Evolutionary conservation across 2,797 vertebrate genomes (phyloP).

Genomic region (Epinephelus coioides): DNA sequence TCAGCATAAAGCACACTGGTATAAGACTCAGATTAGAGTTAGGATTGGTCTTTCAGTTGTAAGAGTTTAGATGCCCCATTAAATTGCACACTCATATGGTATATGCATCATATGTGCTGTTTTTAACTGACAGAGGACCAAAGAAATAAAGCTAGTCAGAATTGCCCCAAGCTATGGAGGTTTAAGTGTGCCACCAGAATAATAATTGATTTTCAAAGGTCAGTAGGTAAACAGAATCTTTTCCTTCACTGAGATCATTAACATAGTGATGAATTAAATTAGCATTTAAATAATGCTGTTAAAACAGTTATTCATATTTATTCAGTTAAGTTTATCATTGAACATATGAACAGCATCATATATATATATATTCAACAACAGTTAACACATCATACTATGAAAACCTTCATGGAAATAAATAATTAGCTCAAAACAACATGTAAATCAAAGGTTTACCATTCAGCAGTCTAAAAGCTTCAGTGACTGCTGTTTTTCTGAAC

Average conservation of each 20-base stretch:
- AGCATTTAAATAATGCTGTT: background rate
- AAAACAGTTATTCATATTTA: background rate
- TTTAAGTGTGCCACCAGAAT: constrained; percentile 16
- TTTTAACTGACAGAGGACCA: background rate
- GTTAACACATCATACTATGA: background rate
- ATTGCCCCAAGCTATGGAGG: background rate
- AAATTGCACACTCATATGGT: background rate
- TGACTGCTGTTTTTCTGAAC: no score
- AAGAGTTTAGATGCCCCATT: background rate
- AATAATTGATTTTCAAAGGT: background rate
- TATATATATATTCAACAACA: background rate
- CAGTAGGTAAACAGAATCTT: background rate
- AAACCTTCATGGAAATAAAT: background rate
- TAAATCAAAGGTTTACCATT: no score
- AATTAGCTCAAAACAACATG: background rate
- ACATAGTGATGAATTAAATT: background rate
- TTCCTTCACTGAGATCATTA: background rate
- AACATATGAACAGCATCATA: background rate
- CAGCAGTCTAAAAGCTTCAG: no score
- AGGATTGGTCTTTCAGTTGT: background rate
- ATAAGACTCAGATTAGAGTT: background rate
- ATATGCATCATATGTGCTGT: background rate
- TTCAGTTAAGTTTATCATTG: background rate
- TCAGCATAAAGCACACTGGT: background rate
- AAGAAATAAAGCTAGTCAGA: background rate